These are phyloP conservation scores for Anthopleura xanthogrammica DNA, from an alignment of 92 coral and sea anemone genomes.

Conservation along the genomic window DNA sequence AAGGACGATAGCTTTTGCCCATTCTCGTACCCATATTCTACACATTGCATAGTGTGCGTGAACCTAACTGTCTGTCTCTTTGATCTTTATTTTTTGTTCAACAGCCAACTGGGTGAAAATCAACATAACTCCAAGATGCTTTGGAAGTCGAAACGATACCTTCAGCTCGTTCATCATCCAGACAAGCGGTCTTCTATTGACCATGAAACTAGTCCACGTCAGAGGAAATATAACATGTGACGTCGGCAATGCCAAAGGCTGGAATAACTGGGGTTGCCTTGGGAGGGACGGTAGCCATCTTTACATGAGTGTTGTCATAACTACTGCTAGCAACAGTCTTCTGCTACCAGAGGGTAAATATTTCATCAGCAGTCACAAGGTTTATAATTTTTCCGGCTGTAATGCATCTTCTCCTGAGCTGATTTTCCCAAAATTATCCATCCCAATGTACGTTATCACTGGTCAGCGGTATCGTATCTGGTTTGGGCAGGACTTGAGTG, in stretches of 20 bases:
- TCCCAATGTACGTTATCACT: neutral
- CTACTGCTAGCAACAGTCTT: neutral
- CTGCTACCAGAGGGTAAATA: neutral
- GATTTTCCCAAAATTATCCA: constrained; percentile 9
- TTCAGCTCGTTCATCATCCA: constrained; percentile 10
- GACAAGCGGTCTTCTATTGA: neutral
- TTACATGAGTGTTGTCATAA: constrained; percentile 9
- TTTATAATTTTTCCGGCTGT: constrained; percentile 23
- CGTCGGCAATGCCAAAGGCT: constrained; percentile 6
- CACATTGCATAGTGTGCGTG: no score
- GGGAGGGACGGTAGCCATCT: neutral
- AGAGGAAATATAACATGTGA: constrained; percentile 21
- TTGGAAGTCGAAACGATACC: constrained; percentile 3
- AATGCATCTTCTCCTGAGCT: constrained; percentile 12
- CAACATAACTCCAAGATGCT: constrained; percentile 18
- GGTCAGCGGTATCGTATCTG: neutral
- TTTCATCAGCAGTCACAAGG: neutral
- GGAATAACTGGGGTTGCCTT: constrained; percentile 33
- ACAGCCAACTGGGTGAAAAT: constrained; percentile 29
- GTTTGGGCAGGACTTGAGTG: neutral
- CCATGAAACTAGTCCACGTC: constrained; percentile 22
- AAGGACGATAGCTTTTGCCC: no score
- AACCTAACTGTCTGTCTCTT: no score
- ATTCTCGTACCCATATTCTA: no score
- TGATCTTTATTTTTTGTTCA: no score